Evolutionary conservation across 2,113 vertebrate genomes (phyloP), one percentile per base, ranked within the genome.

Genomic region (Bos javanicus): DNA sequence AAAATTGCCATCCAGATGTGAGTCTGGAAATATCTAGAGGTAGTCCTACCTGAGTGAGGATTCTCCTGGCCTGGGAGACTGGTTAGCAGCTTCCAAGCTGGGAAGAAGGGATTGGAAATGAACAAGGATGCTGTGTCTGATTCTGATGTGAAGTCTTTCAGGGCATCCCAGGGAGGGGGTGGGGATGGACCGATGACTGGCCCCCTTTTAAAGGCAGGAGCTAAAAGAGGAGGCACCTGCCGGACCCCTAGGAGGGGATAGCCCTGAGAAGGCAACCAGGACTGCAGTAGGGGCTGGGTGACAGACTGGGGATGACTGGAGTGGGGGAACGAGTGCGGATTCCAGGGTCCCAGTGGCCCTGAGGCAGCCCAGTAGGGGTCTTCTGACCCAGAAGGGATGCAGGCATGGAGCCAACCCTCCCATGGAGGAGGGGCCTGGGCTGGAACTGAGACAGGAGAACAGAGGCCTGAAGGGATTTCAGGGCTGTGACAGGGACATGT

Each of bases 141-240:
- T 3, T 2, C 30, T 64, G 30, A 64, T 3, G 14, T 0, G 6
- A 3, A 16, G 60, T 1, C 14, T 16, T 64, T 64, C 1, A 33
- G 30, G 60, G 60, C 30, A 33, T 33, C 60, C 60, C 30, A 64
- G 60, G 60, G 60, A 64, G 0, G 6, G 60, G 3, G 14, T 64
- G 14, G 2, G 30, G 60, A 64, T 64, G 60, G 60, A 33, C 1
- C 3, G 30, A 64, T 64, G 30, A 64, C 8, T 1, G 3, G 3
- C 14, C 14, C 13, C 14, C 7, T 64, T 33, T 16, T 0, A 64
- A 64, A 30, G 13, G 30, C 30, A 64, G 60, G 14, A 64, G 30
- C 2, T 7, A 13, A 64, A 33, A 62, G 28, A 33, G 3, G 6
- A 33, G 60, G 30, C 30, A 0, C 14, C 60, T 33, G 28, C 30